phyloP scores from a whole-genome alignment of 2,888 invertebrate genomes.

The Scaptomyza reducta region DNA sequence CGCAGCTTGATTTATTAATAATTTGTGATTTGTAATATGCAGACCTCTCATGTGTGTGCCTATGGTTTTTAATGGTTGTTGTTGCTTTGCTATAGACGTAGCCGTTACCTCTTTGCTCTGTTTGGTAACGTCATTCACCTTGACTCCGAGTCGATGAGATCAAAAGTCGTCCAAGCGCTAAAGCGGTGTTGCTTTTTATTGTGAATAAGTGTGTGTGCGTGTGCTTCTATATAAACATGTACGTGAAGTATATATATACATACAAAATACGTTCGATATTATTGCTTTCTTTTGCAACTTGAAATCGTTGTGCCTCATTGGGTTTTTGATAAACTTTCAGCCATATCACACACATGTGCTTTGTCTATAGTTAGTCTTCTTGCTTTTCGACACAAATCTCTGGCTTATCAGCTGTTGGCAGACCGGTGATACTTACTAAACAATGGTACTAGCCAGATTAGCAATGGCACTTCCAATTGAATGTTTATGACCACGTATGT shows the following conservation, averaged over 20 bases:
- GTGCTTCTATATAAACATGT: background rate
- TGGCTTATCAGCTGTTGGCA: conserved; percentile 53
- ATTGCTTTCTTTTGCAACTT: conserved; percentile 17
- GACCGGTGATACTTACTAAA: background rate
- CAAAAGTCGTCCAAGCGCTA: conserved; percentile 62
- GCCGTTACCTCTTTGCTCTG: conserved; percentile 34
- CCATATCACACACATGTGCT: conserved; percentile 22
- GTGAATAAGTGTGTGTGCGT: conserved; percentile 3
- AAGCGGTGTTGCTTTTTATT: conserved; percentile 30
- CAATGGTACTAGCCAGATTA: conserved; percentile 38
- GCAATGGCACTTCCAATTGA: conserved; percentile 26
- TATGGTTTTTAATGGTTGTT: conserved; percentile 31
- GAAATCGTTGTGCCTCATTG: conserved; percentile 40
- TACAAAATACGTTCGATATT: background rate
- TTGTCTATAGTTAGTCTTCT: conserved; percentile 6
- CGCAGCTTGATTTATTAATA: conserved; percentile 72
- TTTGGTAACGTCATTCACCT: conserved; percentile 76
- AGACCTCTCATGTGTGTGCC: conserved; percentile 9
- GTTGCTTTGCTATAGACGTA: conserved; percentile 36
- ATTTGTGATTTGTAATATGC: conserved; percentile 45
- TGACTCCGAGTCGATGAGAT: conserved; percentile 60
- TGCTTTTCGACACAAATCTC: background rate
- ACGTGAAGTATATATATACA: conserved; percentile 6
- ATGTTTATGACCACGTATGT: background rate
- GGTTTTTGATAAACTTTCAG: conserved; percentile 27